These are phyloP conservation scores for Gymnocypris eckloni DNA, from an alignment of 2,797 vertebrate species.

Conservation along the genomic window DNA sequence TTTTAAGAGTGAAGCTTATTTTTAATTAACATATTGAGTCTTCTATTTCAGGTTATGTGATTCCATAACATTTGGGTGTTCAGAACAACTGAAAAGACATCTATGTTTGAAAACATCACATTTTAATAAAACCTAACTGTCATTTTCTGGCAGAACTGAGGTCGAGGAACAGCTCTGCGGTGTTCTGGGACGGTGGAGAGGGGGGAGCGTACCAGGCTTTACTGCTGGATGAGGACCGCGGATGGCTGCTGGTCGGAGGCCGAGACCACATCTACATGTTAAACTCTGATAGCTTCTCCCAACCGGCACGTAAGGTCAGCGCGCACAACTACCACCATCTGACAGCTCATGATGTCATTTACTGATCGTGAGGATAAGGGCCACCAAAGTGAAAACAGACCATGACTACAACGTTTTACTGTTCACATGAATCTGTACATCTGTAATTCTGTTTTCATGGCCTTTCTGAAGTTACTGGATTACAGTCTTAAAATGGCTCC, in stretches of 20 bases:
- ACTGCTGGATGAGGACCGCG: slow-evolving; percentile 84
- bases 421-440: neutral
- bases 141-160: slow-evolving; percentile 75
- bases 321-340: neutral
- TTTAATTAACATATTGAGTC: neutral
- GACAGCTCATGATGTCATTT: slow-evolving; percentile 2
- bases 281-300: slow-evolving; percentile 74
- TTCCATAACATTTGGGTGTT: neutral
- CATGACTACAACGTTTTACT: too few relatives aligned
- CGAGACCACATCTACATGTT: slow-evolving; percentile 86
- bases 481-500: neutral
- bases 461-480: neutral
- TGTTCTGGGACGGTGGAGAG: slow-evolving; percentile 73
- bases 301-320: slow-evolving; percentile 75
- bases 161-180: slow-evolving; percentile 74
- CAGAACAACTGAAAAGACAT: neutral
- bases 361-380: neutral
- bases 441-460: neutral
- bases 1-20: neutral
- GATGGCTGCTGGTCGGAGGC: slow-evolving; percentile 85
- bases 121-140: neutral
- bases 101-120: neutral
- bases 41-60: neutral
- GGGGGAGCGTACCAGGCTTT: slow-evolving; percentile 77
- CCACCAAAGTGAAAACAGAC: slow-evolving; percentile 31